phyloP scores from a whole-genome alignment of 2,888 invertebrate species.

The Noctuana brunneofusca region DNA sequence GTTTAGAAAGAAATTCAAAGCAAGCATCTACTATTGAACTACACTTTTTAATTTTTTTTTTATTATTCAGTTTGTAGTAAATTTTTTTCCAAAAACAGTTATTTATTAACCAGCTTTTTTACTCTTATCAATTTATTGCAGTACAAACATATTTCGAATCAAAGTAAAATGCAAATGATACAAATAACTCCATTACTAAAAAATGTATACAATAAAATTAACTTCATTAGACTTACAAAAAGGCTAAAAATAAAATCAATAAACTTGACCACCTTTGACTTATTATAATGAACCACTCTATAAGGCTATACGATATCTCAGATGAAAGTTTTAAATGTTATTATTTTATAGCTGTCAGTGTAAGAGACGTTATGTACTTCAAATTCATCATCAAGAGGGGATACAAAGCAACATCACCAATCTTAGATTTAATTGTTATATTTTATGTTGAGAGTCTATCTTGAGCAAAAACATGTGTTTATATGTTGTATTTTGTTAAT shows the following conservation, averaged over 20 bases:
- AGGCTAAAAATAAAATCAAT: conserved; percentile 56
- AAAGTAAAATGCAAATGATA: conserved; percentile 22
- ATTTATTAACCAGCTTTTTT: not conserved
- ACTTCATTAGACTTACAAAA: conserved; percentile 45
- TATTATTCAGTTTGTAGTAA: not conserved
- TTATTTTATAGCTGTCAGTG: not conserved
- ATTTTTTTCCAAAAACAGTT: not conserved
- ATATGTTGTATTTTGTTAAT: too few relatives aligned
- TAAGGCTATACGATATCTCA: conserved; percentile 50
- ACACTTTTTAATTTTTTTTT: not conserved
- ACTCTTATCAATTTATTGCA: not conserved
- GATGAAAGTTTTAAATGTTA: not conserved
- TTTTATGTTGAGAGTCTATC: too few relatives aligned
- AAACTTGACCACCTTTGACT: conserved; percentile 49
- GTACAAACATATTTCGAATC: not conserved
- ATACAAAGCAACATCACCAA: too few relatives aligned
- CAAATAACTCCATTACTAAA: conserved; percentile 34
- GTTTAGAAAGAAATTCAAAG: not conserved
- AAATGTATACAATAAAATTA: conserved; percentile 29
- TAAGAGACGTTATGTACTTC: not conserved
- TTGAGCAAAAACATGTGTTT: too few relatives aligned
- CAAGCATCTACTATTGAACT: not conserved
- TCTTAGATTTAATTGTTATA: too few relatives aligned
- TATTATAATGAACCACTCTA: conserved; percentile 56
- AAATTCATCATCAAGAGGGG: not conserved